phyloP scores from a whole-genome alignment of 2,797 vertebrate species.

The Epinephelus malabaricus region DNA sequence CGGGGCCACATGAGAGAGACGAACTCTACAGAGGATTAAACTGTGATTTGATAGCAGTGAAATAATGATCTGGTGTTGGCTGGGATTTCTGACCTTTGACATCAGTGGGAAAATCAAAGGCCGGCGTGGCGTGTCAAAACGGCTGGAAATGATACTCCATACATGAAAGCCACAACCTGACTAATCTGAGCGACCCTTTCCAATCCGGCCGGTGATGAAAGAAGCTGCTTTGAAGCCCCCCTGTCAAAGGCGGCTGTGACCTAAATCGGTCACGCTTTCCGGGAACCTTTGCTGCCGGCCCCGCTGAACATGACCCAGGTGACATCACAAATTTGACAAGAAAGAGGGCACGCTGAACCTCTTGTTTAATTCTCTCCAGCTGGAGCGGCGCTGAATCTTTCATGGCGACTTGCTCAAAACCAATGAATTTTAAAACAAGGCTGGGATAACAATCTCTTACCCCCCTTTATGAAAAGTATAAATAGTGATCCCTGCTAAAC shows the following conservation, averaged over 20 bases:
- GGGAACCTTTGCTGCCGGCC: slow-evolving; percentile 28
- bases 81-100: slow-evolving; percentile 76
- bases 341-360: slow-evolving; percentile 5
- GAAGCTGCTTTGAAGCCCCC: slow-evolving; percentile 71
- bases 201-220: slow-evolving; percentile 59
- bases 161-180: slow-evolving; percentile 64
- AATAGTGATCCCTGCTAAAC: slow-evolving; percentile 37
- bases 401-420: slow-evolving; percentile 63
- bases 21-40: slow-evolving; percentile 60
- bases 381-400: slow-evolving; percentile 74
- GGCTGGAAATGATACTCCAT: slow-evolving; percentile 63
- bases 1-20: slow-evolving; percentile 23
- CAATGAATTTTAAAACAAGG: slow-evolving; percentile 75
- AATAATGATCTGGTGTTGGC: slow-evolving; percentile 62
- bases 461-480: slow-evolving; percentile 48
- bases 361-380: slow-evolving; percentile 69
- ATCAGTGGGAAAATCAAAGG: slow-evolving; percentile 67
- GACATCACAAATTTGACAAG: slow-evolving; percentile 53
- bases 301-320: slow-evolving; percentile 62
- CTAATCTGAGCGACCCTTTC: slow-evolving; percentile 51
- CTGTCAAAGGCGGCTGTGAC: slow-evolving; percentile 54
- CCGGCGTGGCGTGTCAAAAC: slow-evolving; percentile 31
- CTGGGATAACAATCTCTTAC: slow-evolving; percentile 63
- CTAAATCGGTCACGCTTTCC: slow-evolving; percentile 63
- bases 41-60: slow-evolving; percentile 63